Base-by-base conservation (phyloP, 2,797 vertebrate species). In the Threskiornis aethiopicus region DNA sequence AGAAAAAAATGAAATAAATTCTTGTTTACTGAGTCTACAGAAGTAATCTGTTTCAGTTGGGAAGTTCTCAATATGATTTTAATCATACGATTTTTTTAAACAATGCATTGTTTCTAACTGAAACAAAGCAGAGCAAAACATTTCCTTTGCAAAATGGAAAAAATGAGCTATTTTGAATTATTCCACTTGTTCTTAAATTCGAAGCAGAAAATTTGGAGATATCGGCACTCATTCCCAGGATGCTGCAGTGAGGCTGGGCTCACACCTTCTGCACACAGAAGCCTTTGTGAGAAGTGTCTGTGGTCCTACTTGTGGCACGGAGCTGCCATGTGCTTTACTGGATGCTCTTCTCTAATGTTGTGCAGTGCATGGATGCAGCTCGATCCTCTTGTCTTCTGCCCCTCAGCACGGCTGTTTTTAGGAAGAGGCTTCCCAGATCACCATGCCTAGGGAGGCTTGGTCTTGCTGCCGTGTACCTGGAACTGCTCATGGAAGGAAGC, bases 11-110 rank as follows among this genome's bases (percentile, higher is more conserved):
- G 3, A 83, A 83, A 83, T 35, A 86, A 91, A 89, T 85, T 65
- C 14, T 67, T 96, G 28, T 46, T 84, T 89, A 86, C 54, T 92
- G 76, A 91, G 76, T 84, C 57, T 93, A n/a, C 58, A 72, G 72
- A 83, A 86, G 42, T 47, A 26, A 47, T 67, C 20, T 69, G 15
- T 82, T 93, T 93, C 51, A 47, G 21, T 10, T 86, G 59, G 13
- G 49, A 91, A 86, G 54, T 69, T 85, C 65, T 92, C 57, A 55
- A 37, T 35, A 65, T 21, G 8, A 31, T 83, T 94, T 89, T 79
- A 69, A 44, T 84, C 11, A 33, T 44, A 20, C 0, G 2, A 15
- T 29, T 29, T 67, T 51, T 87, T 80, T 13, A 0, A 21, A 47
- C 29, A 76, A 52, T 28, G 18, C 11, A 17, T 66, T 69, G 19